Conservation (phyloP, 1,140 invertebrate species). For the Papilio xuthus region DNA sequence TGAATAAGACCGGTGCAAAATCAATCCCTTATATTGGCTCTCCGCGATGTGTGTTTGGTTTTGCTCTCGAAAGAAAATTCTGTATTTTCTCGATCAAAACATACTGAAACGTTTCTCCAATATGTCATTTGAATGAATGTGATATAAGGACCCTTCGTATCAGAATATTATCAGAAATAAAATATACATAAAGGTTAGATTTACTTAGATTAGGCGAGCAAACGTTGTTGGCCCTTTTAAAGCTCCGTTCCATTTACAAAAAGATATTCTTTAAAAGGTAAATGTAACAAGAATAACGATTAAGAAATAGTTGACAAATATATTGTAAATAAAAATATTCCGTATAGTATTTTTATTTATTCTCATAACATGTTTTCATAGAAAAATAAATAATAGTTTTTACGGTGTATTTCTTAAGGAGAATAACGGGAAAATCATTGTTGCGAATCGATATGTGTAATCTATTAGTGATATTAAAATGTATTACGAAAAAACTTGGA, state of each 20-base stretch:
- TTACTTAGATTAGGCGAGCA: slow-evolving; percentile 69
- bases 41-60: slow-evolving; percentile 63
- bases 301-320: slow-evolving; percentile 1
- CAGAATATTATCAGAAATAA: slow-evolving; percentile 75
- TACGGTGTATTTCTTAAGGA: slow-evolving; percentile 60
- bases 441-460: slow-evolving; percentile 70
- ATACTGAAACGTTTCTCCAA: slow-evolving; percentile 72
- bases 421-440: slow-evolving; percentile 59
- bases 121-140: slow-evolving; percentile 76
- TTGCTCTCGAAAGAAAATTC: slow-evolving; percentile 65
- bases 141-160: slow-evolving; percentile 71
- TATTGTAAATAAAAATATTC: background rate
- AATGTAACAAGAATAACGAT: background rate
- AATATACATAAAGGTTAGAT: slow-evolving; percentile 77
- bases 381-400: slow-evolving; percentile 49
- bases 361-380: slow-evolving; percentile 20
- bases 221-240: slow-evolving; percentile 54
- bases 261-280: background rate
- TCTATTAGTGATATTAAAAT: slow-evolving; percentile 78
- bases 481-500: slow-evolving; percentile 56
- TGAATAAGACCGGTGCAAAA: slow-evolving; percentile 53
- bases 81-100: slow-evolving; percentile 68
- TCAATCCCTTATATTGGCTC: slow-evolving; percentile 64
- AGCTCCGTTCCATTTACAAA: slow-evolving; percentile 36
- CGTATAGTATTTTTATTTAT: background rate